phyloP scores from a whole-genome alignment of 2,888 invertebrate species.

The Diarsia brunnea region DNA sequence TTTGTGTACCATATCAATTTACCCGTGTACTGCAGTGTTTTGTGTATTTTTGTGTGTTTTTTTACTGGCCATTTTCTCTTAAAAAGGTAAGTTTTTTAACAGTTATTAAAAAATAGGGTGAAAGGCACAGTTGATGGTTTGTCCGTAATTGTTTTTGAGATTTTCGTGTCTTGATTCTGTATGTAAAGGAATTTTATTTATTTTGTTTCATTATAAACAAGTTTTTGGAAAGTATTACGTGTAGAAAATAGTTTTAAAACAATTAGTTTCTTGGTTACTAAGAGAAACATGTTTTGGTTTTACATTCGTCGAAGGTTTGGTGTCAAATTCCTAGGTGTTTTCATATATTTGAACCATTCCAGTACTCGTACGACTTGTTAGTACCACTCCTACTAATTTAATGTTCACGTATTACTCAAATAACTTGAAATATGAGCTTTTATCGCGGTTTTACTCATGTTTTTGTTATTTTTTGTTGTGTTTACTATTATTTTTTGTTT shows the following conservation, averaged over 20 bases:
- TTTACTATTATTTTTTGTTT: conserved; percentile 3
- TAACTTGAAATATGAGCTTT: conserved; percentile 3
- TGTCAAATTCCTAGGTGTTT: conserved; percentile 41
- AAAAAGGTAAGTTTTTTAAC: conserved; percentile 54
- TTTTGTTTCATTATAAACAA: conserved; percentile 36
- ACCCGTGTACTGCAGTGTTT: conserved; percentile 60
- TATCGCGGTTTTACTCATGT: neutral
- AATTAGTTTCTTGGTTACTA: conserved; percentile 1
- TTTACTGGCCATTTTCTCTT: conserved; percentile 49
- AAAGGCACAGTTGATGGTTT: neutral
- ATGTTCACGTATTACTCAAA: conserved; percentile 2
- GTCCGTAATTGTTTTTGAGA: conserved; percentile 24
- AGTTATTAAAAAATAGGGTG: neutral
- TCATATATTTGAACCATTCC: conserved; percentile 36
- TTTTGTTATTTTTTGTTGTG: conserved; percentile 5
- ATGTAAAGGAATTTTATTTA: conserved; percentile 28
- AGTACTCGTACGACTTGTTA: neutral
- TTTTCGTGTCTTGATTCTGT: conserved; percentile 29
- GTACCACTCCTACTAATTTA: conserved; percentile 18
- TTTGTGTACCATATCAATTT: conserved; percentile 61
- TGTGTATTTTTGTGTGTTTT: conserved; percentile 55
- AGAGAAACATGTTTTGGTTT: neutral
- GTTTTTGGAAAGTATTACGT: neutral
- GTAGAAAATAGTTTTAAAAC: neutral
- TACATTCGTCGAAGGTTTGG: neutral